Base-by-base conservation (phyloP, 2,113 vertebrate species). In the Myotis davidii region DNA sequence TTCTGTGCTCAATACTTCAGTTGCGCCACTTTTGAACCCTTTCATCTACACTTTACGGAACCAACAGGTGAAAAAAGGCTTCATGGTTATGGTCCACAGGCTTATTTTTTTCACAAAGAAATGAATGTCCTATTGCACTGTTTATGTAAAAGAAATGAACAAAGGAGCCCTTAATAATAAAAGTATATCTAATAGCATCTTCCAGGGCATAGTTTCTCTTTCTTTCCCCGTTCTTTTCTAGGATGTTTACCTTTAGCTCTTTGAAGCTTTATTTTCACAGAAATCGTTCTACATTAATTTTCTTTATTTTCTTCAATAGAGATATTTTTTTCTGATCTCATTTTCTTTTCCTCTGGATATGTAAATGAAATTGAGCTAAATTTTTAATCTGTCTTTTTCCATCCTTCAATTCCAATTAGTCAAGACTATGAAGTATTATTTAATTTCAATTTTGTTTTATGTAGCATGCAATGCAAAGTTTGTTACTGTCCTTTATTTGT, bases 21-120 rank as follows among this genome's bases (percentile, higher is more conserved):
- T 97, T 8, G 95, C 91, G 4, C 97, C 96, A 32, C 73, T 97
- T 69, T 87, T 98, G 54, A 97, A 97, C 32, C 97, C 97, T 25
- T 98, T 98, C 37, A 96, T 98, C 32, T 98, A 96, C 0, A 96
- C 90, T 5, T 84, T 97, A 50, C 9, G 92, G 45, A 98, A 98
- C 42, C 34, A 98, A 32, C 96, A 95, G 39, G 96, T 98, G 34
- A 96, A 96, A 42, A 90, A n/a, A 27, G 89, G 91, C 34, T 95
- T 97, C 23, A 52, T 90, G 70, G 73, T 48, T 76, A 70, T 25
- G 25, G 17, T 90, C 5, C 59, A 87, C 0, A 93, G 76, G 3
- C 21, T 77, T 52, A 9, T 29, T 34, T 76, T 45, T 74, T 83
- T 93, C 29, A 89, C 70, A 59, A 93, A 78, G 0, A 89, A 87